Conservation (phyloP, 2,113 vertebrate species). For the Brachyhypopomus gauderio region DNA sequence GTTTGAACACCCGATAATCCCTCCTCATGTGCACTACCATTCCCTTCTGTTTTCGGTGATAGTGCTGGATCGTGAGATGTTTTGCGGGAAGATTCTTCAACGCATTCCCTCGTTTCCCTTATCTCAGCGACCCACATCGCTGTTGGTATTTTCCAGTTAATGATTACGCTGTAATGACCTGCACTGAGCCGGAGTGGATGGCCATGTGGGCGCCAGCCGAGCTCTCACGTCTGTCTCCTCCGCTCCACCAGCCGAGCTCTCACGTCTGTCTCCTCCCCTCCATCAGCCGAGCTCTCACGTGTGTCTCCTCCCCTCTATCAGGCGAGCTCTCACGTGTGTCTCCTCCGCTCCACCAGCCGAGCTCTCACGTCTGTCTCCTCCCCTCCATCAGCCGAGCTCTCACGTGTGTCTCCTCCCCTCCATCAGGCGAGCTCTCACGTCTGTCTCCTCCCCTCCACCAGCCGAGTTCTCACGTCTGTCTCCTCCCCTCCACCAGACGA, state of each 20-base stretch:
- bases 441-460: too few species aligned
- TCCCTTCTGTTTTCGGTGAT: neutral
- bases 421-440: too few species aligned
- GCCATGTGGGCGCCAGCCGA: neutral
- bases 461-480: too few species aligned
- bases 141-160: neutral
- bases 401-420: too few species aligned
- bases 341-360: too few species aligned
- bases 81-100: neutral
- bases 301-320: too few species aligned
- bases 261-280: conserved; percentile 2
- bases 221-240: neutral
- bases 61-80: conserved; percentile 13
- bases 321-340: too few species aligned
- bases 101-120: conserved; percentile 2
- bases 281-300: too few species aligned
- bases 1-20: neutral
- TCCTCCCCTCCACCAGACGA: too few species aligned
- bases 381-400: too few species aligned
- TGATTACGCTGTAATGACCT: neutral
- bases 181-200: neutral
- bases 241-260: too few species aligned
- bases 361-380: too few species aligned
- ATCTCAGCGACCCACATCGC: conserved; percentile 23
- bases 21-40: neutral